Percentiles rank a stretch among this genome's conserved stretches.
Evolutionary conservation across 2,797 vertebrate species (phyloP).

Genomic region (Phoxinus dragarum): DNA sequence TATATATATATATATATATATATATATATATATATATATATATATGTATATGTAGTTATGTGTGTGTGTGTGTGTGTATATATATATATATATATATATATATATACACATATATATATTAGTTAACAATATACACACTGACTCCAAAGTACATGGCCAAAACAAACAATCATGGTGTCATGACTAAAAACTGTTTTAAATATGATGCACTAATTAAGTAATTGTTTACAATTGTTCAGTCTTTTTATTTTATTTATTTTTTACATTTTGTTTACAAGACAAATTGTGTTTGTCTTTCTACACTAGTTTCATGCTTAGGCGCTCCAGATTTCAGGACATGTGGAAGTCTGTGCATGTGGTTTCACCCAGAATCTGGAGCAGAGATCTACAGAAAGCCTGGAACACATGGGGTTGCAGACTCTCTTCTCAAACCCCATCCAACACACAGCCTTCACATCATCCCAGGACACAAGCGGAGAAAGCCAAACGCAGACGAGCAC

Average conservation of each 20-base stretch:
- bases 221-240: neutral
- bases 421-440: conserved; percentile 57
- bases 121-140: no score
- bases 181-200: neutral
- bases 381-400: conserved; percentile 47
- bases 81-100: no score
- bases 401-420: conserved; percentile 49
- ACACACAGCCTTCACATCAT: conserved; percentile 34
- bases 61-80: no score
- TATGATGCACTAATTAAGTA: neutral
- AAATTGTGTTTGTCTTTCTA: neutral
- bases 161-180: neutral
- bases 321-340: conserved; percentile 67
- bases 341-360: conserved; percentile 63
- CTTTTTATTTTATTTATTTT: no score
- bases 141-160: neutral
- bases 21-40: no score
- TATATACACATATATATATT: no score
- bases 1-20: no score
- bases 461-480: conserved; percentile 70
- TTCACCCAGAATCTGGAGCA: conserved; percentile 50
- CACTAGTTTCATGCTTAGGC: neutral
- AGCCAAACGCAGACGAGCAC: conserved; percentile 68
- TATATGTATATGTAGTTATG: no score
- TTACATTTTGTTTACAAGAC: neutral